Evolutionary conservation across 2,888 invertebrate genomes (phyloP).

Genomic region (Meghimatium bilineatum): DNA sequence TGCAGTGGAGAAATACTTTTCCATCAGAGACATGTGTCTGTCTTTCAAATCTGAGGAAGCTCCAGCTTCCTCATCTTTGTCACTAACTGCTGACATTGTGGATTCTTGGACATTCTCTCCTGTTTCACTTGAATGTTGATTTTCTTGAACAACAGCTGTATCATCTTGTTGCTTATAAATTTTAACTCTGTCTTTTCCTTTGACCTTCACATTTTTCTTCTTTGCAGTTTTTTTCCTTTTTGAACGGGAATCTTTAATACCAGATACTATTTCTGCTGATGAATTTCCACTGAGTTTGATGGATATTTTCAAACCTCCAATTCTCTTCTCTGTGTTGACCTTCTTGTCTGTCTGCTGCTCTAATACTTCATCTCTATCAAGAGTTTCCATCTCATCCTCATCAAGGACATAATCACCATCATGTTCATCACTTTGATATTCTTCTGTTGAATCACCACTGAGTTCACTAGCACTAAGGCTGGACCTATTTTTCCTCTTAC

Average conservation of each 20-base stretch:
- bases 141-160: background rate
- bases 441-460: slow-evolving; percentile 28
- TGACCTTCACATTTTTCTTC: slow-evolving; percentile 28
- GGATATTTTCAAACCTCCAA: slow-evolving; percentile 43
- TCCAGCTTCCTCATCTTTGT: background rate
- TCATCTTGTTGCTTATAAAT: background rate
- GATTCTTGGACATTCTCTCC: background rate
- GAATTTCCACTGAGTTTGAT: slow-evolving; percentile 45
- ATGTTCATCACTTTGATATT: slow-evolving; percentile 23
- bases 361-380: slow-evolving; percentile 29
- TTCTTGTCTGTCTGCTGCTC: slow-evolving; percentile 22
- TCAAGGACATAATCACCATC: slow-evolving; percentile 45
- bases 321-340: slow-evolving; percentile 25
- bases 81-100: background rate
- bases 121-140: background rate
- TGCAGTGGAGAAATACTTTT: slow-evolving; percentile 45
- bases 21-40: slow-evolving; percentile 43
- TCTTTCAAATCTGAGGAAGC: slow-evolving; percentile 5
- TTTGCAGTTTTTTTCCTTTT: slow-evolving; percentile 40
- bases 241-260: slow-evolving; percentile 29
- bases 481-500: background rate
- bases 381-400: slow-evolving; percentile 36
- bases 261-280: slow-evolving; percentile 47
- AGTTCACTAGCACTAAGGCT: slow-evolving; percentile 8
- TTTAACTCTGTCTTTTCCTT: slow-evolving; percentile 17